Base-by-base conservation (phyloP, 2,888 invertebrate genomes). In the Amiota communis region DNA sequence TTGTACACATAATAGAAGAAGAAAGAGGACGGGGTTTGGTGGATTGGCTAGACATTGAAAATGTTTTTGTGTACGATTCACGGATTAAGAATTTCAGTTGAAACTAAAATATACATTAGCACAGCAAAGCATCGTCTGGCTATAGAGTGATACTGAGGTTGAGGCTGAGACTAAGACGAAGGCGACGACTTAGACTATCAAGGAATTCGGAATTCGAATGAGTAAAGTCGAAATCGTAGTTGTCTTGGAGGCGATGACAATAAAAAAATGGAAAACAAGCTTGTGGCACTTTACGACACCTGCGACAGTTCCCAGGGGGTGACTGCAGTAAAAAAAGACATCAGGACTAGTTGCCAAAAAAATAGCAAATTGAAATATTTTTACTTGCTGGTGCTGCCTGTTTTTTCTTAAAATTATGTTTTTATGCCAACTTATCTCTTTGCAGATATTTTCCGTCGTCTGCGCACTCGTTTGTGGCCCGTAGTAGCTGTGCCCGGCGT, bases 381-480 rank as follows among this genome's bases (percentile, higher is more conserved):
- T 74, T 74, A 69, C 65, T 74, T 64, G 48, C 17, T 56, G 36
- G 51, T 53, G 8, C 68, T 20, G 36, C 36, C 36, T 6, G 3
- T 36, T 36, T 36, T 23, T 23, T 17, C 20, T 68, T 13, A 69
- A 46, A 53, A 17, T 23, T 8, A 47, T n/a, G n/a, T 51, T 49
- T 53, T 68, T 68, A 13, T 36, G 46, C 48, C 12, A 46, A 67
- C 13, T 53, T 47, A 71, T 75, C 72, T 67, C 49, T 75, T 64
- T 77, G 12, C 77, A 89, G 89, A 89, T 78, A 83, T 89, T 61
- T 86, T 89, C 84, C 87, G 86, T 72, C 88, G 88, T 71, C 84
- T 90, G 36, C 87, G 86, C 71, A 75, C 85, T 10, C 88, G 86
- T 72, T 77, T 87, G 64, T 89, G 85, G 85, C 84, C 85, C 69